Conservation (phyloP, 1,140 invertebrate genomes). For the Zophobas atratus region DNA sequence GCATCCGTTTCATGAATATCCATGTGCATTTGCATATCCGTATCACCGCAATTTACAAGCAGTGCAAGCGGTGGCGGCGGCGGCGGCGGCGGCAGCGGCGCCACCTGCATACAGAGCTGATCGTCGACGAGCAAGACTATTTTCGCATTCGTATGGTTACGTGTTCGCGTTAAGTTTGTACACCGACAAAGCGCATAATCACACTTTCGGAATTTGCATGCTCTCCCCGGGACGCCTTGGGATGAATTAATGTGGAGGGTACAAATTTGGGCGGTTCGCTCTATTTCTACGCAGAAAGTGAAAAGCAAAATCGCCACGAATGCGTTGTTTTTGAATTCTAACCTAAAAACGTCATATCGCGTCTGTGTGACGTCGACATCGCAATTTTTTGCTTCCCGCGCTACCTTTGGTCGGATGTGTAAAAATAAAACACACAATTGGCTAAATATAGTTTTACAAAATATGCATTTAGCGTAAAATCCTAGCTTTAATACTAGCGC, state of each 20-base stretch:
- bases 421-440: too few relatives aligned
- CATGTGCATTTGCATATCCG: constrained; percentile 56
- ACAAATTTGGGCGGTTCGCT: constrained; percentile 22
- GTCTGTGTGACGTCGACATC: too few relatives aligned
- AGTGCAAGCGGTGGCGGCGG: constrained; percentile 39
- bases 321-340: too few relatives aligned
- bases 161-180: constrained; percentile 14
- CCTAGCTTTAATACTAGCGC: too few relatives aligned
- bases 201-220: constrained; percentile 29
- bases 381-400: too few relatives aligned
- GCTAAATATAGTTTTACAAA: too few relatives aligned
- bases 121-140: constrained; percentile 11
- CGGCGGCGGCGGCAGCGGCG: not conserved
- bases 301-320: too few relatives aligned
- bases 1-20: constrained; percentile 55
- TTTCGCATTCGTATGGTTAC: constrained; percentile 33
- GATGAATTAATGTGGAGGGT: constrained; percentile 25
- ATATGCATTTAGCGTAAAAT: too few relatives aligned
- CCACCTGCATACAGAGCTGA: constrained; percentile 44
- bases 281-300: not conserved
- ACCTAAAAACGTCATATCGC: too few relatives aligned
- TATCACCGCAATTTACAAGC: constrained; percentile 56
- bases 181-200: constrained; percentile 17
- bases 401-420: too few relatives aligned
- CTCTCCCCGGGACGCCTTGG: not conserved